Base-by-base conservation (phyloP, 23 tunicate species). In the Halocynthia roretzi region DNA sequence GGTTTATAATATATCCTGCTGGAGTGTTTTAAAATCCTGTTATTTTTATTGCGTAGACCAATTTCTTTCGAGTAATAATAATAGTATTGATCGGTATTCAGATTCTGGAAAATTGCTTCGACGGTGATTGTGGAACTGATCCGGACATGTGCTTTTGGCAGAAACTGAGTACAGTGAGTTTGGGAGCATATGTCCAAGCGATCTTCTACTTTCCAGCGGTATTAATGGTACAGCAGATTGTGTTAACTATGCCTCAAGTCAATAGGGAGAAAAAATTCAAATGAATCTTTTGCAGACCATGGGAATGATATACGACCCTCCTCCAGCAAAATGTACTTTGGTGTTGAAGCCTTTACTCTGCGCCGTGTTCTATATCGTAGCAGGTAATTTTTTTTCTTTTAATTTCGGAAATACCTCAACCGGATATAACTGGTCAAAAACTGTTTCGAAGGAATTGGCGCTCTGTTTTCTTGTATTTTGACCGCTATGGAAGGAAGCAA, bases 291-390 rank as follows among this genome's bases (percentile, higher is more conserved):
- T 56, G 61, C 61, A 83, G 87, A 71, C 80, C 9, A 21, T 68
- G 50, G 69, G 81, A 15, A 48, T 77, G 62, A 79, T 88, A 87
- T 88, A 71, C 52, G 95, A 88, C 56, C 95, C 95, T 14, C 95
- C 95, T 31, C 86, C 86, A 6, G 71, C 69, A 7, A 76, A 78
- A 58, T 77, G 72, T 51, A 6, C 58, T 8, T 66, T 18, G 49
- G 0, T 88, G 7, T 55, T 77, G n/a, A 78, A 51, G 19, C 95
- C 95, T 0, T 15, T 56, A 7, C 7, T 78, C 53, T 70, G 57
- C 0, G 83, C 83, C 10, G n/a, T 72, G 21, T 71, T 62, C 15
- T 82, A 70, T 67, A 53, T 54, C 52, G 62, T 66, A 6, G 69
- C 95, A 56, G 82, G 95, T 88, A 51, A 22, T 76, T 40, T 61